Evolutionary conservation across 2,797 vertebrate genomes (phyloP).

Genomic region (Squalus acanthias): DNA sequence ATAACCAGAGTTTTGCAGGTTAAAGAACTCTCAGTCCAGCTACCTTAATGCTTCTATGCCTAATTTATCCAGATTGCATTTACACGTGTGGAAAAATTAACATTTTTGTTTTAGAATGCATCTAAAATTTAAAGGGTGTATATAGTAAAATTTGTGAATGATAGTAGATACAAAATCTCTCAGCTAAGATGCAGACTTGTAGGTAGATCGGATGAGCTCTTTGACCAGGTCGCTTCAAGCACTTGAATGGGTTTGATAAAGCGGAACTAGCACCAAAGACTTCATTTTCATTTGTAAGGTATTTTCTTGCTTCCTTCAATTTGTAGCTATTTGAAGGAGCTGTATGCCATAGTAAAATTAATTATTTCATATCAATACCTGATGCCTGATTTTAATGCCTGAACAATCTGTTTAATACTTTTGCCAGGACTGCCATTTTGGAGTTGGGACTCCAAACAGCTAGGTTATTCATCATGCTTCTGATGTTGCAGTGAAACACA

Average conservation of each 20-base stretch:
- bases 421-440: neutral
- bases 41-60: neutral
- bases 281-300: neutral
- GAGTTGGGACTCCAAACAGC: neutral
- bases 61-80: conserved; percentile 17
- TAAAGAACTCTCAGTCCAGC: neutral
- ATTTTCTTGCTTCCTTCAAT: neutral
- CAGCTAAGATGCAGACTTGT: neutral
- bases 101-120: neutral
- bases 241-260: neutral
- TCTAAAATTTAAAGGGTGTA: neutral
- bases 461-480: neutral
- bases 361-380: neutral
- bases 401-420: neutral
- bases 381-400: neutral
- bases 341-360: neutral
- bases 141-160: neutral
- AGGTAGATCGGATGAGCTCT: neutral
- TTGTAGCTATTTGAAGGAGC: neutral
- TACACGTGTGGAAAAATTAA: neutral
- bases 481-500: neutral
- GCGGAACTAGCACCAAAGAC: neutral
- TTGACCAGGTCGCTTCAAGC: neutral
- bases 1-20: neutral
- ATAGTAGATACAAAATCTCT: neutral